Evolutionary conservation across 2,113 vertebrate species (phyloP).

Genomic region (Mus pahari): DNA sequence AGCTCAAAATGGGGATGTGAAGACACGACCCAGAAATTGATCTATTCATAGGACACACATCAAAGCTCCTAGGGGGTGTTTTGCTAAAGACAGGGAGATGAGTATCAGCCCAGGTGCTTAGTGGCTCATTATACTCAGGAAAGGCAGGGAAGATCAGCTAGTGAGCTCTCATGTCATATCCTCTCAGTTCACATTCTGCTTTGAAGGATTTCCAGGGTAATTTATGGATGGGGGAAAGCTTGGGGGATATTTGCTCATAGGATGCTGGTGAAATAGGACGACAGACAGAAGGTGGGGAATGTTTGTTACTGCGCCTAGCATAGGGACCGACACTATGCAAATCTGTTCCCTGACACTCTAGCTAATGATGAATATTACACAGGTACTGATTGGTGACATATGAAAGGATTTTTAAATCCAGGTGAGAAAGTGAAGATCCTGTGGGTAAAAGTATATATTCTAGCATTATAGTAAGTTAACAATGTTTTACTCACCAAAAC

Average conservation of each 20-base stretch:
- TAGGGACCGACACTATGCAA: neutral
- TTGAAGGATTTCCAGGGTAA: neutral
- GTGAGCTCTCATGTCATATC: neutral
- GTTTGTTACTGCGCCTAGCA: neutral
- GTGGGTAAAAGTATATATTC: neutral
- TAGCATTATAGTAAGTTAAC: neutral
- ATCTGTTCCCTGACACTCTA: neutral
- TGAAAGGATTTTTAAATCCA: neutral
- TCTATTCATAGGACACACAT: constrained; percentile 42
- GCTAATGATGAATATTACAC: neutral
- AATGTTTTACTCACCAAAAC: neutral
- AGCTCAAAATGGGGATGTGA: constrained; percentile 60
- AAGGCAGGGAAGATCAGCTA: constrained; percentile 1
- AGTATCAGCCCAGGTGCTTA: constrained; percentile 11
- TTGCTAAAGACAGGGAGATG: neutral
- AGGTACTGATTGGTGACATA: neutral
- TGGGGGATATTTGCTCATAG: constrained; percentile 9
- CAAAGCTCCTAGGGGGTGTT: constrained; percentile 3
- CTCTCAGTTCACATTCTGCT: neutral
- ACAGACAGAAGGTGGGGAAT: neutral
- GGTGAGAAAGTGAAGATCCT: constrained; percentile 1
- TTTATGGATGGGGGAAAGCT: constrained; percentile 19
- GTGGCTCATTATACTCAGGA: constrained; percentile 41
- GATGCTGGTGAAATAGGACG: neutral
- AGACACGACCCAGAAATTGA: constrained; percentile 7